Evolutionary conservation across 1,140 invertebrate genomes (phyloP).

Genomic region (Helicoverpa zea): DNA sequence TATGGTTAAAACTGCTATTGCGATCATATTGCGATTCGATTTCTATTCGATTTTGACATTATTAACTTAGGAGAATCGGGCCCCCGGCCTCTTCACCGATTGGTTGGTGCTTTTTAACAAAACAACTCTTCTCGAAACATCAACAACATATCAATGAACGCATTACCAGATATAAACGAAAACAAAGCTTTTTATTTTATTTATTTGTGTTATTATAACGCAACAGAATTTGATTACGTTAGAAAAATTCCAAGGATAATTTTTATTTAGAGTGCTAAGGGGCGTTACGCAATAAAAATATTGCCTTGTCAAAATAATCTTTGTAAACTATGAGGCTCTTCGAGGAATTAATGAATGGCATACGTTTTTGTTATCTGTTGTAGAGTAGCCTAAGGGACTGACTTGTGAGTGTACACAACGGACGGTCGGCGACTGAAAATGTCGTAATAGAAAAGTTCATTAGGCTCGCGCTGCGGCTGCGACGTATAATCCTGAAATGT

Average conservation of each 20-base stretch:
- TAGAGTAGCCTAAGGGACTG: slow-evolving; percentile 1
- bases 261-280: slow-evolving; percentile 42
- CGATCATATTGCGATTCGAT: too few species aligned
- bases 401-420: slow-evolving; percentile 9
- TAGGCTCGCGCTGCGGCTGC: slow-evolving; percentile 61
- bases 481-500: slow-evolving; percentile 77
- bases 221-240: slow-evolving; percentile 65
- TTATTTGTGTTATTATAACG: slow-evolving; percentile 72
- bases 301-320: slow-evolving; percentile 28
- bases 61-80: too few species aligned
- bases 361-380: not conserved
- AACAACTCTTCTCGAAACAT: slow-evolving; percentile 79
- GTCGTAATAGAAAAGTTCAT: slow-evolving; percentile 64
- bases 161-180: slow-evolving; percentile 60
- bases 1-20: too few species aligned
- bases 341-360: slow-evolving; percentile 14
- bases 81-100: slow-evolving; percentile 62
- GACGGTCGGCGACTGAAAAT: slow-evolving; percentile 24
- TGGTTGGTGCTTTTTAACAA: slow-evolving; percentile 75
- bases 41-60: too few species aligned
- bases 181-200: slow-evolving; percentile 69
- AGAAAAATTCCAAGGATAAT: slow-evolving; percentile 53
- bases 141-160: slow-evolving; percentile 79
- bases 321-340: slow-evolving; percentile 47
- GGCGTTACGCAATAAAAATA: slow-evolving; percentile 40